Percentiles rank a stretch among this genome's conserved stretches.
phyloP scores from a whole-genome alignment of 92 coral and sea anemone genomes.

The Palythoa grandis region DNA sequence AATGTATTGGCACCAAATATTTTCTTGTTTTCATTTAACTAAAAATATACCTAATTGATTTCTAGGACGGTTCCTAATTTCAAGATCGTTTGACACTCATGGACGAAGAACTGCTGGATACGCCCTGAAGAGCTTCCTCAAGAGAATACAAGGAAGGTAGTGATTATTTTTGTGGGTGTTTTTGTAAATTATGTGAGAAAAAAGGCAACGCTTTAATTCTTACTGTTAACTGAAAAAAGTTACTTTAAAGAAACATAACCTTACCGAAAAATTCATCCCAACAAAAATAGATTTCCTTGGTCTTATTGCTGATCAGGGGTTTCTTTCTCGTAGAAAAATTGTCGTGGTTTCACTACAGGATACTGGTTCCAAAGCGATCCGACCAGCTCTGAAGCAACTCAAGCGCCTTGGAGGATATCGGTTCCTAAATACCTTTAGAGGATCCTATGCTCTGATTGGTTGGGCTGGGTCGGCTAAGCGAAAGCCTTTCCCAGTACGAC shows the following conservation, averaged over 20 bases:
- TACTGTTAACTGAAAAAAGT: not conserved
- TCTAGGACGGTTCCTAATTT: slow-evolving; percentile 23
- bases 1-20: not conserved
- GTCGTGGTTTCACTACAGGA: slow-evolving; percentile 35
- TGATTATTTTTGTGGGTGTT: not conserved
- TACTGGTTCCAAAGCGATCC: slow-evolving; percentile 17
- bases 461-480: slow-evolving; percentile 36
- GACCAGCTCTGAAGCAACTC: slow-evolving; percentile 34
- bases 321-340: slow-evolving; percentile 5
- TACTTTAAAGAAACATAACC: not conserved
- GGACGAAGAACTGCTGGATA: not conserved
- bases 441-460: slow-evolving; percentile 39
- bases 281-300: no score
- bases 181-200: not conserved
- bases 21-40: not conserved
- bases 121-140: slow-evolving; percentile 11
- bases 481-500: slow-evolving; percentile 1
- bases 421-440: slow-evolving; percentile 21
- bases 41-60: not conserved
- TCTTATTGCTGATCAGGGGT: not conserved
- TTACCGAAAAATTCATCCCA: no score
- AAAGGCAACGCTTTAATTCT: no score
- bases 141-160: slow-evolving; percentile 22
- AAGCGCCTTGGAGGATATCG: slow-evolving; percentile 37
- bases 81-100: slow-evolving; percentile 30